Conservation (phyloP, 2,888 invertebrate species). For the Heliothis peltigera region DNA sequence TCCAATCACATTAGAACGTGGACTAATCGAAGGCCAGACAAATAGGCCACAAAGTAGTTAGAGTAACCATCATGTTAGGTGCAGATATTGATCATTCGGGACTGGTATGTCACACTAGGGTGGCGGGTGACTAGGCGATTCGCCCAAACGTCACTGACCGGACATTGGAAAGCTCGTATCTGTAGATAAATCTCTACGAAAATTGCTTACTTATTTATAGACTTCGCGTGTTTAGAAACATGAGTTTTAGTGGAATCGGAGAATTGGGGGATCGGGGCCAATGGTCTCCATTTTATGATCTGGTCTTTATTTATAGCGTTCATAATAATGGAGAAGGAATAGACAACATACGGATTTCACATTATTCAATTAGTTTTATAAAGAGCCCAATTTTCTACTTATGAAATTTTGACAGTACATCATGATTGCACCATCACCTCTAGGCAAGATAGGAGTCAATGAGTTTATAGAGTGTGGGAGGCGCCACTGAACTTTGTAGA, state of each 20-base stretch:
- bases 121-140: slow-evolving; percentile 65
- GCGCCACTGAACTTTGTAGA: slow-evolving; percentile 84
- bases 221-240: slow-evolving; percentile 68
- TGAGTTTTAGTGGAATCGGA: slow-evolving; percentile 66
- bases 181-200: slow-evolving; percentile 71
- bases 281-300: slow-evolving; percentile 67
- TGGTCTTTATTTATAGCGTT: slow-evolving; percentile 67
- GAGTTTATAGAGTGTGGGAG: slow-evolving; percentile 76
- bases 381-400: slow-evolving; percentile 62
- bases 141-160: slow-evolving; percentile 74
- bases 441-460: slow-evolving; percentile 77
- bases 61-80: slow-evolving; percentile 2
- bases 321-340: slow-evolving; percentile 60
- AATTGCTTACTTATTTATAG: slow-evolving; percentile 77
- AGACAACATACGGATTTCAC: slow-evolving; percentile 5
- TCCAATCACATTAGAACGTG: slow-evolving; percentile 27
- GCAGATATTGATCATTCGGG: slow-evolving; percentile 33
- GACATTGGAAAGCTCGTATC: slow-evolving; percentile 72
- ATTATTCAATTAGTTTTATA: slow-evolving; percentile 23
- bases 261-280: slow-evolving; percentile 72
- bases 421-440: slow-evolving; percentile 76
- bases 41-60: slow-evolving; percentile 17
- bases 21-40: slow-evolving; percentile 26
- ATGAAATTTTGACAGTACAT: slow-evolving; percentile 69
- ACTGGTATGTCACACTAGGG: slow-evolving; percentile 60